A percentile compares a stretch with the other conserved stretches of the same genome.
These are phyloP conservation scores for Agrilus biguttatus DNA, from an alignment of 2,888 invertebrate species.

Conservation along the genomic window DNA sequence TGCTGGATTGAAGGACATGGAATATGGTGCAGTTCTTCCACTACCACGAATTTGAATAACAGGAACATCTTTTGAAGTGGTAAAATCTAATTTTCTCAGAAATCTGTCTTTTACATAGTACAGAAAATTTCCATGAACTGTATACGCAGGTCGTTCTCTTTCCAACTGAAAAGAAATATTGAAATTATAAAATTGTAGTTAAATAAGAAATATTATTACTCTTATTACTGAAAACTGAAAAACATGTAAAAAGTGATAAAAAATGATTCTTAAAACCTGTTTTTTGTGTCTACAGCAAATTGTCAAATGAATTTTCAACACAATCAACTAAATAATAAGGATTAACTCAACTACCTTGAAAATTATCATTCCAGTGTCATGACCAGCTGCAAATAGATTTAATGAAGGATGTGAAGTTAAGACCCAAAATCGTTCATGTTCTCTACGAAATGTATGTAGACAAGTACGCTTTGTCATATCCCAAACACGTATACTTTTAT, in stretches of 20 bases:
- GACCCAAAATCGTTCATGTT: conserved; percentile 97
- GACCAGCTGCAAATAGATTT: conserved; percentile 98
- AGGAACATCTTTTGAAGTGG: conserved; percentile 79
- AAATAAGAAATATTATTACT: neutral
- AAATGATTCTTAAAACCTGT: no score
- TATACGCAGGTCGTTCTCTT: conserved; percentile 90
- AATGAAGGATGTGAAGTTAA: conserved; percentile 86
- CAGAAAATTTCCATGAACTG: conserved; percentile 81
- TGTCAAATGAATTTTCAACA: no score
- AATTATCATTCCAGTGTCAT: conserved; percentile 94
- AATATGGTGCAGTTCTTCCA: conserved; percentile 60
- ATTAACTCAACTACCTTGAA: conserved; percentile 39
- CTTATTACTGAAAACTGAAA: neutral
- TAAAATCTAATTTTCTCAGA: conserved; percentile 83
- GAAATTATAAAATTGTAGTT: conserved; percentile 1
- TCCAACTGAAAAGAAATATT: conserved; percentile 52
- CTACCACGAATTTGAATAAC: conserved; percentile 85
- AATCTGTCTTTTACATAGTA: conserved; percentile 94
- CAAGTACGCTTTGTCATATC: conserved; percentile 93
- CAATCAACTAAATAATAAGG: neutral
- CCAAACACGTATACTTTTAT: conserved; percentile 96
- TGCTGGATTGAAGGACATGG: conserved; percentile 94
- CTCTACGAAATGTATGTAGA: conserved; percentile 82
- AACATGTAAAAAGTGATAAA: no score
- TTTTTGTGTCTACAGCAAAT: no score